Percentiles rank a stretch among this genome's conserved stretches.
phyloP scores from a whole-genome alignment of 2,888 invertebrate genomes.

The Macrosiphum euphorbiae region DNA sequence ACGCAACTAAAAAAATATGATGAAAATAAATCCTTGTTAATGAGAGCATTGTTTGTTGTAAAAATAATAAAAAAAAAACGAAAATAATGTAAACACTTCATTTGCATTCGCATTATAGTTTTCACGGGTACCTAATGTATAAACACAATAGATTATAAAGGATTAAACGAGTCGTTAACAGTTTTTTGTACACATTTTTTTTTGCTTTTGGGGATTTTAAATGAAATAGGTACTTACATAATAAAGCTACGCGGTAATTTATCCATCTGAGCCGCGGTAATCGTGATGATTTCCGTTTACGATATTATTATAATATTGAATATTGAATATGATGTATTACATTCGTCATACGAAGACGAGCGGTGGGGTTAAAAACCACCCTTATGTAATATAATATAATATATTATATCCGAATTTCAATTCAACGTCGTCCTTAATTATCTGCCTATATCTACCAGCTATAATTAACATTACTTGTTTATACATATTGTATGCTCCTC shows the following conservation, averaged over 20 bases:
- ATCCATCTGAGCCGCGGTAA: not conserved
- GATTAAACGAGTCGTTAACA: slow-evolving; percentile 56
- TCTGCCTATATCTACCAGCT: not conserved
- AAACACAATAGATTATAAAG: slow-evolving; percentile 34
- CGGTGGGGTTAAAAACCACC: not conserved
- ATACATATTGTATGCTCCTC: not conserved
- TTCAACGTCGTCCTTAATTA: not conserved
- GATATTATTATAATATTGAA: not conserved
- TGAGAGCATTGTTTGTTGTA: not conserved
- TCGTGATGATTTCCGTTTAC: not conserved
- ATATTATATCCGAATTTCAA: not conserved
- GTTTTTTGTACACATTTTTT: not conserved
- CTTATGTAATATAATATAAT: not conserved
- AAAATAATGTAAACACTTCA: slow-evolving; percentile 9
- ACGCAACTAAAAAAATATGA: not conserved
- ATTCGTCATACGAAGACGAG: not conserved
- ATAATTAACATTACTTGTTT: not conserved
- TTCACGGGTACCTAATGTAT: not conserved
- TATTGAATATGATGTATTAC: not conserved
- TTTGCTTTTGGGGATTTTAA: slow-evolving; percentile 9
- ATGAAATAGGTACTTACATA: not conserved
- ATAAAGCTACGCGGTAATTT: not conserved
- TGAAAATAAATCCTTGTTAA: slow-evolving; percentile 12
- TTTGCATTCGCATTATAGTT: slow-evolving; percentile 11
- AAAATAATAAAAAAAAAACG: not conserved